Conservation (phyloP, 2,797 vertebrate species). For the Luscinia megarhynchos region DNA sequence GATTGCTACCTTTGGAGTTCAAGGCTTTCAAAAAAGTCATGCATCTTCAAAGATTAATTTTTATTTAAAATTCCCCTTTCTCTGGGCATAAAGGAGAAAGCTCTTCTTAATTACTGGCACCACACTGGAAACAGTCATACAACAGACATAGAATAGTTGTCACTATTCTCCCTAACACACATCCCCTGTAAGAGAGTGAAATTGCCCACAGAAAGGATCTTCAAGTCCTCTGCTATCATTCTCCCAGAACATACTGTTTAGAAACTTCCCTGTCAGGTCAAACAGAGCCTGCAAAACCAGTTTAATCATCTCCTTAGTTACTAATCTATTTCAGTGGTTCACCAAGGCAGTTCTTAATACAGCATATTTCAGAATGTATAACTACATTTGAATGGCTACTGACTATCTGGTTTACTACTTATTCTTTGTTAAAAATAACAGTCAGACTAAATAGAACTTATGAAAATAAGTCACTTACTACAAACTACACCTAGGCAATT, state of each 20-base stretch:
- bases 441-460: not conserved
- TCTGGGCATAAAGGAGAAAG: not conserved
- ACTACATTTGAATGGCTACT: not conserved
- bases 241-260: not conserved
- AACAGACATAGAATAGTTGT: not conserved
- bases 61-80: not conserved
- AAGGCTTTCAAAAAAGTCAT: not conserved
- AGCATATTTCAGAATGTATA: not conserved
- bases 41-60: not conserved
- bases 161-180: not conserved
- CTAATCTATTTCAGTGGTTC: constrained; percentile 41
- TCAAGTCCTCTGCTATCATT: not conserved
- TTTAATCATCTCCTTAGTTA: constrained; percentile 62
- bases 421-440: not conserved
- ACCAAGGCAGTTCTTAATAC: constrained; percentile 5
- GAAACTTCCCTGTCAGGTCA: constrained; percentile 35
- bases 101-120: not conserved
- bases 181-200: not conserved
- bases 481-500: not conserved
- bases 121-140: not conserved
- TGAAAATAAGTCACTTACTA: not conserved
- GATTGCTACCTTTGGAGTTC: not conserved
- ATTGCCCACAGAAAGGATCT: not conserved
- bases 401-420: not conserved
- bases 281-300: constrained; percentile 65